phyloP scores from a whole-genome alignment of 2,797 vertebrate species.

The Mycteria americana region DNA sequence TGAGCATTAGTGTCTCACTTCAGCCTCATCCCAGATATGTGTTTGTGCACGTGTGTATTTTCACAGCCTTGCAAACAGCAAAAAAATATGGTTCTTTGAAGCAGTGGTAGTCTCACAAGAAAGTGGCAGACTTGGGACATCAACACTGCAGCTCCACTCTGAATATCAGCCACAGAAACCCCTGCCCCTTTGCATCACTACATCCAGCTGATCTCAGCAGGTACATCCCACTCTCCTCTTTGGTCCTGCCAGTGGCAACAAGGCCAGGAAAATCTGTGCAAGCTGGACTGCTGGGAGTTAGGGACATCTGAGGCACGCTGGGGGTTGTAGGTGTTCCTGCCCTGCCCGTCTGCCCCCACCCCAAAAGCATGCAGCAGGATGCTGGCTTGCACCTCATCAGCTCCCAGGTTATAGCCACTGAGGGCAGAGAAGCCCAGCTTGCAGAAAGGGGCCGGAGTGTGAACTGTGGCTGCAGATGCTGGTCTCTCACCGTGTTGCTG shows the following conservation, averaged over 20 bases:
- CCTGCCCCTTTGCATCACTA: neutral
- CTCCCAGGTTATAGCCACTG: neutral
- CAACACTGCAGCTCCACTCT: neutral
- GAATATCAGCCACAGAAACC: neutral
- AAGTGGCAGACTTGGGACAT: neutral
- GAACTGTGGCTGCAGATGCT: neutral
- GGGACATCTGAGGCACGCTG: neutral
- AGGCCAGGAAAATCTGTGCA: neutral
- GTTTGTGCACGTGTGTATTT: neutral
- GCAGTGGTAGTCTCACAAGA: neutral
- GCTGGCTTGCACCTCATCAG: neutral
- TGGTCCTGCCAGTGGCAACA: neutral
- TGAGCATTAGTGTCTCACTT: neutral
- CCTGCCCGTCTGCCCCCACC: neutral
- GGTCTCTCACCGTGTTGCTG: neutral
- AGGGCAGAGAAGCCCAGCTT: neutral
- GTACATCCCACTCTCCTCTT: neutral
- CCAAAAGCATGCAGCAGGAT: neutral
- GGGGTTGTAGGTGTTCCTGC: neutral
- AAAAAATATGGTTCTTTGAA: neutral
- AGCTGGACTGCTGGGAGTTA: neutral
- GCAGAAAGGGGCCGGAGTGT: neutral
- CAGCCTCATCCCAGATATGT: neutral
- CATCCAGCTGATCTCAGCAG: neutral
- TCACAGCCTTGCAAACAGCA: constrained; percentile 5